Conservation (phyloP, 2,797 vertebrate species). For the Pipistrellus pygmaeus region DNA sequence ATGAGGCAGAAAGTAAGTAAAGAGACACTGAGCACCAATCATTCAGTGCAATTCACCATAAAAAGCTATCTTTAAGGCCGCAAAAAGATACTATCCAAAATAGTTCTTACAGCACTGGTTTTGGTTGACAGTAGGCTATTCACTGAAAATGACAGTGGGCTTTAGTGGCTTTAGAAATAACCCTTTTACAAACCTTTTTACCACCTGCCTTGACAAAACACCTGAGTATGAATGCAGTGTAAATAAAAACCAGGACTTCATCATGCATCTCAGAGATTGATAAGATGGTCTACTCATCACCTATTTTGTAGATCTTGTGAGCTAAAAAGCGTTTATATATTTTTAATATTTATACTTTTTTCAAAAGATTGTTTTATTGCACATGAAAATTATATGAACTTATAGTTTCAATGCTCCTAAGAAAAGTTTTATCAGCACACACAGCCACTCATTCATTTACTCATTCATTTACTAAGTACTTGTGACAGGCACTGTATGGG, state of each 20-base stretch:
- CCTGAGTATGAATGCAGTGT: not conserved
- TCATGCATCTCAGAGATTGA: too few relatives aligned
- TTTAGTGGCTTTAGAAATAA: slow-evolving; percentile 12
- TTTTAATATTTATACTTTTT: not conserved
- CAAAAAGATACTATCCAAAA: not conserved
- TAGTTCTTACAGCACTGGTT: not conserved
- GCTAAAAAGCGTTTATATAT: not conserved
- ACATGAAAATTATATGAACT: not conserved
- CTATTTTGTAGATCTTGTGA: not conserved
- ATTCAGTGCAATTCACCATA: not conserved
- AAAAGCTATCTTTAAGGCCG: not conserved
- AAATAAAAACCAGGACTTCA: not conserved
- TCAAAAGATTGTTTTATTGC: not conserved
- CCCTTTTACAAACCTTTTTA: not conserved
- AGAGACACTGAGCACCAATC: not conserved
- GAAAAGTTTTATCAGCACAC: not conserved
- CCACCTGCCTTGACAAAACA: not conserved
- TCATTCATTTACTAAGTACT: not conserved
- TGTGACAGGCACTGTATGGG: not conserved
- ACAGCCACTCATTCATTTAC: not conserved
- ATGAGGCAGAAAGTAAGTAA: not conserved
- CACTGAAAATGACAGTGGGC: not conserved
- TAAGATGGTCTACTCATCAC: not conserved
- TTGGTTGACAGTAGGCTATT: not conserved
- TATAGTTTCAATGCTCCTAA: not conserved